Base-by-base conservation (phyloP, 1,140 invertebrate species). In the Diorhabda sublineata region DNA sequence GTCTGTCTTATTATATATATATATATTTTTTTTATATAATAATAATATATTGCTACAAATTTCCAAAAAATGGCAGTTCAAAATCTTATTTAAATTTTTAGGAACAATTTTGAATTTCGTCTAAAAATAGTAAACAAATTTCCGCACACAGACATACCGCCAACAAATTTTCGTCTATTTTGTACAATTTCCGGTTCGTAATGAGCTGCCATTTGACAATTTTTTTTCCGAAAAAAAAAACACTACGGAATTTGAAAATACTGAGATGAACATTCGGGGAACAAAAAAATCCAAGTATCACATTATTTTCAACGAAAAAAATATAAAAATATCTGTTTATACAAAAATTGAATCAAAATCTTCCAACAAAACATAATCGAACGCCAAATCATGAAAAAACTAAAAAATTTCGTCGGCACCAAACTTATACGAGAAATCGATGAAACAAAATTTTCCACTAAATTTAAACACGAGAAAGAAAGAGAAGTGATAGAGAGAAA, bases 101-200 rank as follows among this genome's bases (percentile, higher is more conserved):
- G 74, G 74, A 76, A 76, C 74, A 76, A 76, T 76, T 76, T 76
- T 65, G 73, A 76, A 74, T 69, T 72, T 74, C 52, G 57, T 61
- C 45, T 44, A 26, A 57, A 63, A 63, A 68, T 44, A 42, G 47
- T 41, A 11, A 44, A 68, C 57, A 26, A 60, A 8, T 41, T 5
- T 26, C 26, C 26, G 26, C 26, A 1, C 57, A 67, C 65, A 59
- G 65, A 59, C 65, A 59, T 67, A 67, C 43, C 52, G 26, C 65
- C 57, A 26, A 11, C 57, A 45, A 67, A 64, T 45, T 26, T 60
- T 64, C 42, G 42, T 42, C 43, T 42, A 60, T 47, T 67, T 67
- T 67, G 69, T 71, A 70, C 69, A 67, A 71, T 71, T 68, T 57
- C 67, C 62, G 60, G 57, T 66, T 69, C 66, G 7, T 45, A 60